Percentiles rank a stretch among this genome's conserved stretches.
Conservation (phyloP, 2,113 vertebrate genomes). For the Mustelus asterias region DNA sequence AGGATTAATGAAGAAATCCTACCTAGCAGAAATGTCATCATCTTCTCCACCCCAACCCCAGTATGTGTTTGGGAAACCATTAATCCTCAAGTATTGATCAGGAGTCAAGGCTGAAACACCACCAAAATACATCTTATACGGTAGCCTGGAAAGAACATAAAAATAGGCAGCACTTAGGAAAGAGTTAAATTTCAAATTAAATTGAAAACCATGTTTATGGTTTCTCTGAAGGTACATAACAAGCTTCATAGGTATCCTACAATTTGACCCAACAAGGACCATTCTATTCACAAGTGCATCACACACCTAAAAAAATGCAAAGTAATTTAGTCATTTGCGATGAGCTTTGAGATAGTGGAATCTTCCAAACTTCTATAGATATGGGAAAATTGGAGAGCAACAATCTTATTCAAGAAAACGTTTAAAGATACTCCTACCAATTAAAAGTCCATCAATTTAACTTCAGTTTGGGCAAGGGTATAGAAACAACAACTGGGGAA, state of each 20-base stretch:
- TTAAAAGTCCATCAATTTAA: not conserved
- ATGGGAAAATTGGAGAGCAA: no score
- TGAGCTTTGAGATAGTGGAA: not conserved
- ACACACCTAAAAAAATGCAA: not conserved
- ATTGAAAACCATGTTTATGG: not conserved
- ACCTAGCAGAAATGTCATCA: slow-evolving; percentile 60
- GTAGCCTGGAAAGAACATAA: slow-evolving; percentile 46
- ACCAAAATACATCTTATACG: slow-evolving; percentile 56
- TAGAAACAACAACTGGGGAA: no score
- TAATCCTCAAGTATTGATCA: slow-evolving; percentile 63
- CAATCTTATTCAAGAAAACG: no score
- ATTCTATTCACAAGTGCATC: not conserved
- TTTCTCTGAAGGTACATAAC: no score
- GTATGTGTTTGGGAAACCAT: slow-evolving; percentile 62
- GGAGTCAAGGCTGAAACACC: slow-evolving; percentile 60
- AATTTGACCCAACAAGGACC: not conserved
- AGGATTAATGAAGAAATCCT: not conserved
- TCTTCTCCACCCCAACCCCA: slow-evolving; percentile 56
- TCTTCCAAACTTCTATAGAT: no score
- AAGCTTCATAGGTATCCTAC: not conserved
- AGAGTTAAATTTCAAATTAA: not conserved
- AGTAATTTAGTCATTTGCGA: not conserved
- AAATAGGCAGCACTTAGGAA: not conserved
- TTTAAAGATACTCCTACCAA: not conserved
- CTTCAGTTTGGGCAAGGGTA: no score